These are phyloP conservation scores for Trileptium ribeirensis DNA, from an alignment of 2,888 invertebrate genomes.

Conservation along the genomic window DNA sequence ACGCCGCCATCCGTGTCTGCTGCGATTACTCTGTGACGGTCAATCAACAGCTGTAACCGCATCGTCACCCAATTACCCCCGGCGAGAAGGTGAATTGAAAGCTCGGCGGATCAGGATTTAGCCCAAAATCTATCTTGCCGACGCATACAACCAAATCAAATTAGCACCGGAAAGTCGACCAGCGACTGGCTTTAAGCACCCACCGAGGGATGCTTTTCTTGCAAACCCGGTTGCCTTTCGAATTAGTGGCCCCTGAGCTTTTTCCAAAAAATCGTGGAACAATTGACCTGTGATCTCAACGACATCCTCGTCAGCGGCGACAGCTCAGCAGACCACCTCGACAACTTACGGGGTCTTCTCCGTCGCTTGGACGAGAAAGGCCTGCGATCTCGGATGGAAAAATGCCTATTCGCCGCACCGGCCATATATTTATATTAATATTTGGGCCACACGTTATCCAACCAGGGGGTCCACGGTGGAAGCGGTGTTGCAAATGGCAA, in stretches of 20 bases:
- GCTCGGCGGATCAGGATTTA: too few species aligned
- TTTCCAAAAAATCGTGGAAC: slow-evolving; percentile 28
- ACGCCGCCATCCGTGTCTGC: too few species aligned
- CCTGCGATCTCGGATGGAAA: slow-evolving; percentile 22
- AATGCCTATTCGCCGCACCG: slow-evolving; percentile 22
- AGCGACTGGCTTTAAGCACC: slow-evolving; percentile 17
- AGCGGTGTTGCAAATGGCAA: slow-evolving; percentile 28
- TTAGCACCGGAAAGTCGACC: background rate
- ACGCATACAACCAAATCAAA: background rate
- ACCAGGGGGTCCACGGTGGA: slow-evolving; percentile 16
- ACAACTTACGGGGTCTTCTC: background rate
- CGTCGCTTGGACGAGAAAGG: slow-evolving; percentile 9
- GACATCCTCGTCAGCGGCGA: slow-evolving; percentile 9
- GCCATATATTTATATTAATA: too few species aligned
- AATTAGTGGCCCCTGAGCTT: slow-evolving; percentile 8
- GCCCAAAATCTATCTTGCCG: background rate
- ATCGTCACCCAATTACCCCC: too few species aligned
- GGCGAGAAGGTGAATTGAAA: too few species aligned
- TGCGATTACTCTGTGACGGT: too few species aligned
- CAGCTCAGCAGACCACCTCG: background rate
- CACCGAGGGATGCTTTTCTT: slow-evolving; percentile 26
- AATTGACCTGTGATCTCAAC: slow-evolving; percentile 25
- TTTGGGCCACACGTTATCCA: slow-evolving; percentile 21
- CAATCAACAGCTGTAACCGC: too few species aligned
- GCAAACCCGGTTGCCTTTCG: slow-evolving; percentile 24